phyloP scores from a whole-genome alignment of 2,888 invertebrate genomes.

The Idaea straminata region DNA sequence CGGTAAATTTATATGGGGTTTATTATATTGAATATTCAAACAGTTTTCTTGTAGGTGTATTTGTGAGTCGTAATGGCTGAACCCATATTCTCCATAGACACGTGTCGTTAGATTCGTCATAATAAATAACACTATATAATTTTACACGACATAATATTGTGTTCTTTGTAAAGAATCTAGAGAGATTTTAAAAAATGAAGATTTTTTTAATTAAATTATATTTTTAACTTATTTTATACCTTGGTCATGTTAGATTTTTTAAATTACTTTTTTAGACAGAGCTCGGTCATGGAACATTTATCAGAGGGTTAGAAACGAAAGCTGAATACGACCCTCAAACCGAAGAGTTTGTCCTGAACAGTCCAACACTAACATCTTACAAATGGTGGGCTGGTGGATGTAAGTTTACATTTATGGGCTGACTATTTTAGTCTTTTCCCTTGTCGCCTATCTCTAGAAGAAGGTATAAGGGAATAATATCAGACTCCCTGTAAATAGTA shows the following conservation, averaged over 20 bases:
- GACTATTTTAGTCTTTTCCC: too few relatives aligned
- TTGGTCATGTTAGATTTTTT: too few relatives aligned
- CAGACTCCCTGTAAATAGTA: too few relatives aligned
- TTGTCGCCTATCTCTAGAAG: not conserved
- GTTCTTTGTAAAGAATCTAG: too few relatives aligned
- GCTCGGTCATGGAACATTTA: conserved; percentile 96
- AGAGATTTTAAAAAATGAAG: too few relatives aligned
- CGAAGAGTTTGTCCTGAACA: conserved; percentile 92
- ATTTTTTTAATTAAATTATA: not conserved
- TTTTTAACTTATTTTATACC: not conserved
- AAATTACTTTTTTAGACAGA: conserved; percentile 84
- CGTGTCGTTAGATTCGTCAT: too few relatives aligned
- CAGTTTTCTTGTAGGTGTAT: too few relatives aligned
- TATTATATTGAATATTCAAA: too few relatives aligned
- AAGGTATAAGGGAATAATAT: not conserved
- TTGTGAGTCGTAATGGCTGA: too few relatives aligned
- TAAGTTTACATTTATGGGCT: conserved; percentile 71
- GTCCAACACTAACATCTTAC: conserved; percentile 91
- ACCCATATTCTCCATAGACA: too few relatives aligned
- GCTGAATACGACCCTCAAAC: conserved; percentile 92
- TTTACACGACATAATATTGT: too few relatives aligned
- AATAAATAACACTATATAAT: too few relatives aligned
- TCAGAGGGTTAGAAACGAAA: conserved; percentile 94
- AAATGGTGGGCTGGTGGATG: conserved; percentile 99
- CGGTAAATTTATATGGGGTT: not conserved